Evolutionary conservation across 1,140 invertebrate species (phyloP).

Genomic region (Eciton burchellii): DNA sequence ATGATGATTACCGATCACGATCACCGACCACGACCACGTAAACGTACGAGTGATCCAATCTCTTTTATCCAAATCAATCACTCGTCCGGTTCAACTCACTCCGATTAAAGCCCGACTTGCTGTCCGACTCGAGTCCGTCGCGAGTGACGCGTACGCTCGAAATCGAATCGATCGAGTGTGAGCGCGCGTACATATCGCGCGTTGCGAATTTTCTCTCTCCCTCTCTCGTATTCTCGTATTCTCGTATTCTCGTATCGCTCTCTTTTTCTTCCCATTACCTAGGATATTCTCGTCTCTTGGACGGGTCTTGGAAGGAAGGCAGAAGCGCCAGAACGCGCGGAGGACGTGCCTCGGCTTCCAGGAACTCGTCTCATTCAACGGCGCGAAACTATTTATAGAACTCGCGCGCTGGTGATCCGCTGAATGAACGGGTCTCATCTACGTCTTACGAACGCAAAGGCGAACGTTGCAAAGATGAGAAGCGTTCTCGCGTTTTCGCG

Average conservation of each 20-base stretch:
- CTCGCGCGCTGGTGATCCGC: slow-evolving; percentile 16
- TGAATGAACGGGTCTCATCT: slow-evolving; percentile 67
- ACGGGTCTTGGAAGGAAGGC: slow-evolving; percentile 10
- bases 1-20: too few species aligned
- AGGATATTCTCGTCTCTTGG: slow-evolving; percentile 63
- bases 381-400: slow-evolving; percentile 70
- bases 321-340: slow-evolving; percentile 39
- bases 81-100: too few species aligned
- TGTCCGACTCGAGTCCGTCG: background rate
- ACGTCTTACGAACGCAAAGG: slow-evolving; percentile 50
- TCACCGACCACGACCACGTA: too few species aligned
- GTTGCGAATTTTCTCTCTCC: background rate
- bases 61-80: too few species aligned
- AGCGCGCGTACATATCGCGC: background rate
- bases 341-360: slow-evolving; percentile 53
- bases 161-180: background rate
- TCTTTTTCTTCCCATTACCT: slow-evolving; percentile 37
- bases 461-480: slow-evolving; percentile 29
- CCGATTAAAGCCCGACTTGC: slow-evolving; percentile 62
- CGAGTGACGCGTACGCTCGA: background rate
- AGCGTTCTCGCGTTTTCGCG: slow-evolving; percentile 43
- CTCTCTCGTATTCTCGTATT: background rate
- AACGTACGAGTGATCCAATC: too few species aligned
- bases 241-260: background rate
- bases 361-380: slow-evolving; percentile 66